These are phyloP conservation scores for Uromys caudimaculatus DNA, from an alignment of 2,797 vertebrate species.

Conservation along the genomic window DNA sequence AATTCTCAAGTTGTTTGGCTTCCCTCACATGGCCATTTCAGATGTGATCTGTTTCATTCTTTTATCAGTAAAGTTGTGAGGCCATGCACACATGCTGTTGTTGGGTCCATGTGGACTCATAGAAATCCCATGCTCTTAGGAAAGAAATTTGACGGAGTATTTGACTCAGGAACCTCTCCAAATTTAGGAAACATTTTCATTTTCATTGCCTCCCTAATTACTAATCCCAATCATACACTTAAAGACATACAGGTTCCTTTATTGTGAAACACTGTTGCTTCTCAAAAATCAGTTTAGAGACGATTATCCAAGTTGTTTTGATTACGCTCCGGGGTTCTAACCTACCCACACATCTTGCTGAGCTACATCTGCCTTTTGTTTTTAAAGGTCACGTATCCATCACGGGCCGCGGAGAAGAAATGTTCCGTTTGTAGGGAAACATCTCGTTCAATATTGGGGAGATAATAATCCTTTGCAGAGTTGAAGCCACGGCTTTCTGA, in stretches of 20 bases:
- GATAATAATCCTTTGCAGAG: neutral
- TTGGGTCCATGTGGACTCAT: neutral
- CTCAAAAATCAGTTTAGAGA: conserved; percentile 50
- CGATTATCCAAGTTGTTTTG: conserved; percentile 54
- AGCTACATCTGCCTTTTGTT: neutral
- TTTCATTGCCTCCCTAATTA: conserved; percentile 48
- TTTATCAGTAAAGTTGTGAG: conserved; percentile 38
- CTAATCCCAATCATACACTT: conserved; percentile 17
- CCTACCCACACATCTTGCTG: neutral
- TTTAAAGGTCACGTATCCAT: neutral
- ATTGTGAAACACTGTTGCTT: neutral
- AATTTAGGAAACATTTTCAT: conserved; percentile 41
- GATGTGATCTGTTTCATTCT: neutral
- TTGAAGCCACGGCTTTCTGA: neutral
- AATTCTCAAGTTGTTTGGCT: conserved; percentile 1
- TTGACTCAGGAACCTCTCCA: conserved; percentile 27
- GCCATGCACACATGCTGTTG: neutral
- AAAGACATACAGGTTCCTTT: neutral
- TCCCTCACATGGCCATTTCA: neutral
- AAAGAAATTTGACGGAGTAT: neutral
- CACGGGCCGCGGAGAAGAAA: neutral
- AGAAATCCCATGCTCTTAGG: neutral
- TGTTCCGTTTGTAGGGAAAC: neutral
- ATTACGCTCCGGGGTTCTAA: conserved; percentile 20
- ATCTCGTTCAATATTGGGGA: neutral